These are phyloP conservation scores for human (Homo sapiens) DNA, from an alignment of 2,113 vertebrate species.

Conservation along the genomic window DNA sequence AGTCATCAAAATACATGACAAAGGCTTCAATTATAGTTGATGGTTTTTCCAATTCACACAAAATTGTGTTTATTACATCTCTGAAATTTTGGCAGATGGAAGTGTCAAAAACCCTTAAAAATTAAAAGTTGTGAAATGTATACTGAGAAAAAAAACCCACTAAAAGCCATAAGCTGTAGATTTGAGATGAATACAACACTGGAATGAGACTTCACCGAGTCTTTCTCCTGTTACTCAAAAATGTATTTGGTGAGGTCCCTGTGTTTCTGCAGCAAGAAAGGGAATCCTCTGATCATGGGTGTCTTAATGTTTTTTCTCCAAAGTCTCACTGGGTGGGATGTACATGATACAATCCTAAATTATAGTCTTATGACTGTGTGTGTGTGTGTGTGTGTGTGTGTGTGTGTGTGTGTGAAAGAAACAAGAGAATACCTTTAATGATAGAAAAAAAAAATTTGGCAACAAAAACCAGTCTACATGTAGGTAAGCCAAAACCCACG, in stretches of 20 bases:
- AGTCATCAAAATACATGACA: slow-evolving; percentile 4
- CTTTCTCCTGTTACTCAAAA: not conserved
- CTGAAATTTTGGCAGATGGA: slow-evolving; percentile 44
- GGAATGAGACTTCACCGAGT: not conserved
- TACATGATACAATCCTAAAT: not conserved
- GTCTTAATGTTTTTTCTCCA: not conserved
- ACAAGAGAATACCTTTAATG: not conserved
- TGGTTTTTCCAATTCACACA: not conserved
- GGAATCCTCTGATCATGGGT: not conserved
- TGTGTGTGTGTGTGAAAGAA: not conserved
- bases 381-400: too few species aligned
- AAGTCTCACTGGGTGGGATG: not conserved
- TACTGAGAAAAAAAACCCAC: not conserved
- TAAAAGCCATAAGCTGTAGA: not conserved
- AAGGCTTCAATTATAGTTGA: not conserved
- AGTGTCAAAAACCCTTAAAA: slow-evolving; percentile 7
- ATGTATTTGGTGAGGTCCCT: not conserved
- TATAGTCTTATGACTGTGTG: not conserved
- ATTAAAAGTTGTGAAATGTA: slow-evolving; percentile 65
- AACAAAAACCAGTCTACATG: not conserved
- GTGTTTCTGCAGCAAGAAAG: not conserved
- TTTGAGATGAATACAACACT: not conserved
- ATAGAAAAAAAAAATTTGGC: not conserved
- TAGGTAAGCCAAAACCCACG: not conserved
- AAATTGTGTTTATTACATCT: slow-evolving; percentile 25